Percentiles rank a stretch among this genome's conserved stretches.
Evolutionary conservation across 2,113 vertebrate genomes (phyloP).

Genomic region (Crotalus tigris): DNA sequence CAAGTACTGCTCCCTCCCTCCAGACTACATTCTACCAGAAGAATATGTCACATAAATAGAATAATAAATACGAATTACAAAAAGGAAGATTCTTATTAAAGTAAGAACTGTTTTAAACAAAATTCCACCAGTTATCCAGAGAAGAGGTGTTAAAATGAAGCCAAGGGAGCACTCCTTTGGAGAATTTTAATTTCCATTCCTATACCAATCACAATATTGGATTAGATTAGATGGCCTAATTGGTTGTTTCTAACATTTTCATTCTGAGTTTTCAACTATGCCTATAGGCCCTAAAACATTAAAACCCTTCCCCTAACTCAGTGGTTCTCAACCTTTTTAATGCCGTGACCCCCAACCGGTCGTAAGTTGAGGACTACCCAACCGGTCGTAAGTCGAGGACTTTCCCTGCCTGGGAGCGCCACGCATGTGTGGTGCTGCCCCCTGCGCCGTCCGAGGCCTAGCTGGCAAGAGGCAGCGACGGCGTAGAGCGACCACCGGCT

Average conservation of each 20-base stretch:
- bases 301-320: not conserved
- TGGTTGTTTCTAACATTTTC: not conserved
- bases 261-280: not conserved
- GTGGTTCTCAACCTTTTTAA: too few relatives aligned
- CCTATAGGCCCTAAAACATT: not conserved
- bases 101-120: not conserved
- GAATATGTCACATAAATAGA: not conserved
- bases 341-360: too few relatives aligned
- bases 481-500: too few relatives aligned
- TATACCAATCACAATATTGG: not conserved
- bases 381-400: too few relatives aligned
- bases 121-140: not conserved
- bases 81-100: not conserved
- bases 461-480: too few relatives aligned
- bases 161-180: not conserved
- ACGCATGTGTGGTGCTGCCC: too few relatives aligned
- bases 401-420: too few relatives aligned
- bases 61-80: not conserved
- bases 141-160: not conserved
- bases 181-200: not conserved
- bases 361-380: too few relatives aligned
- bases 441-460: too few relatives aligned
- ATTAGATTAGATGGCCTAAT: not conserved
- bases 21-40: not conserved
- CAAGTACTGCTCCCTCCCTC: not conserved